Evolutionary conservation across 2,113 vertebrate species (phyloP).

Genomic region (Apodemus speciosus): DNA sequence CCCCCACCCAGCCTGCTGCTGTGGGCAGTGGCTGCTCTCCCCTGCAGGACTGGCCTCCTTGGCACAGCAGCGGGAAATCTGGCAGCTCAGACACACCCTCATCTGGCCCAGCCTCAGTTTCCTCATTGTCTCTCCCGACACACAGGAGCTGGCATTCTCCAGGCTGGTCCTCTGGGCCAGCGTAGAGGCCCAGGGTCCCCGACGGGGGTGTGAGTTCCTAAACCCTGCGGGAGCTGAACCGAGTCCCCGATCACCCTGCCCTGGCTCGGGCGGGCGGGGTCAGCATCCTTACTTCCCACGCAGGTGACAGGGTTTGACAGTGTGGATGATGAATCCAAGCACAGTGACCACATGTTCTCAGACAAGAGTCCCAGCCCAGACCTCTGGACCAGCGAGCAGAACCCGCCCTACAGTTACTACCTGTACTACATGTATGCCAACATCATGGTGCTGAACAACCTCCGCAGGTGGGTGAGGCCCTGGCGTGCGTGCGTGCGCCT

Average conservation of each 20-base stretch:
- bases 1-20: neutral
- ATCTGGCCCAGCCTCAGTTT: neutral
- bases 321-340: slow-evolving; percentile 98
- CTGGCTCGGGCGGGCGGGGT: neutral
- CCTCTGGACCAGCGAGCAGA: slow-evolving; percentile 92
- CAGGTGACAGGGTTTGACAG: slow-evolving; percentile 99
- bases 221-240: neutral
- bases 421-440: slow-evolving; percentile 98
- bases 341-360: slow-evolving; percentile 97
- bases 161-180: neutral
- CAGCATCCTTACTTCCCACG: slow-evolving; percentile 18
- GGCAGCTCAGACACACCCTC: neutral
- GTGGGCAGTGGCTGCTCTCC: neutral
- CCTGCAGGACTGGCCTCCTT: neutral
- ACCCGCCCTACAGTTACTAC: slow-evolving; percentile 98
- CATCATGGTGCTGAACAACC: slow-evolving; percentile 99
- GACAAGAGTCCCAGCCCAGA: slow-evolving; percentile 96
- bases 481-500: accelerated
- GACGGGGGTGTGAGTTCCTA: neutral
- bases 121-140: neutral
- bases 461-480: slow-evolving; percentile 90
- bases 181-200: neutral
- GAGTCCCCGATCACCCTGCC: neutral
- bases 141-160: neutral
- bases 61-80: neutral